These are phyloP conservation scores for Drosophila nebulosa DNA, from an alignment of 1,140 invertebrate species.

Conservation along the genomic window DNA sequence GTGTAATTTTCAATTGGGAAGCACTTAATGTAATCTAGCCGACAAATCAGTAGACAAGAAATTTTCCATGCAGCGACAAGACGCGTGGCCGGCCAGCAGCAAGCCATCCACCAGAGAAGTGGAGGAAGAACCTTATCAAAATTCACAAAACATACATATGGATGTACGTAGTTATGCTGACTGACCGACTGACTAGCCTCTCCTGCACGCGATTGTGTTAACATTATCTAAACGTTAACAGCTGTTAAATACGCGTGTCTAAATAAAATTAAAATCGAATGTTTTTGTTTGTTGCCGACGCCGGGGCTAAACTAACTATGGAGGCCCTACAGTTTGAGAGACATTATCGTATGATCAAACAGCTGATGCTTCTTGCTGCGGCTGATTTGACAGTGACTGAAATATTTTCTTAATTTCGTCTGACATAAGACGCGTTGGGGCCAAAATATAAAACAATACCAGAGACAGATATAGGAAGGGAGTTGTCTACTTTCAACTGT, in stretches of 20 bases:
- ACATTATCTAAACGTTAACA: slow-evolving; percentile 54
- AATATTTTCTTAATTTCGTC: background rate
- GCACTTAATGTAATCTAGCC: slow-evolving; percentile 38
- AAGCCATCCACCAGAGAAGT: background rate
- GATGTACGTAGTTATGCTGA: background rate
- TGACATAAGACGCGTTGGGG: background rate
- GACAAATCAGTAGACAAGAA: slow-evolving; percentile 43
- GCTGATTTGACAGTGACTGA: background rate
- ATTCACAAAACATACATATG: slow-evolving; percentile 44
- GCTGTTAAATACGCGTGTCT: slow-evolving; percentile 64
- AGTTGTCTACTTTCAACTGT: background rate
- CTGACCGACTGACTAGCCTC: background rate
- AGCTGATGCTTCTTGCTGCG: slow-evolving; percentile 13
- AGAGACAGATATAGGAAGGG: slow-evolving; percentile 3
- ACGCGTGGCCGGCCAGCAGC: slow-evolving; percentile 47
- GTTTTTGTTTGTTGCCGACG: slow-evolving; percentile 43
- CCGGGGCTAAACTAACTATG: slow-evolving; percentile 7
- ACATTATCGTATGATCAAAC: slow-evolving; percentile 58
- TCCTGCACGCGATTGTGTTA: background rate
- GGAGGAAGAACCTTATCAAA: slow-evolving; percentile 43
- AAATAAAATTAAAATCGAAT: slow-evolving; percentile 53
- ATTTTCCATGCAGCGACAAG: slow-evolving; percentile 49
- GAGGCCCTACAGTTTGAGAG: slow-evolving; percentile 54
- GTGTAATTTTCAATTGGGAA: slow-evolving; percentile 48
- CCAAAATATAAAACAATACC: background rate